Evolutionary conservation across 2,888 invertebrate species (phyloP), one percentile per base, ranked within the genome.

Genomic region (Hofmannophila pseudospretella): DNA sequence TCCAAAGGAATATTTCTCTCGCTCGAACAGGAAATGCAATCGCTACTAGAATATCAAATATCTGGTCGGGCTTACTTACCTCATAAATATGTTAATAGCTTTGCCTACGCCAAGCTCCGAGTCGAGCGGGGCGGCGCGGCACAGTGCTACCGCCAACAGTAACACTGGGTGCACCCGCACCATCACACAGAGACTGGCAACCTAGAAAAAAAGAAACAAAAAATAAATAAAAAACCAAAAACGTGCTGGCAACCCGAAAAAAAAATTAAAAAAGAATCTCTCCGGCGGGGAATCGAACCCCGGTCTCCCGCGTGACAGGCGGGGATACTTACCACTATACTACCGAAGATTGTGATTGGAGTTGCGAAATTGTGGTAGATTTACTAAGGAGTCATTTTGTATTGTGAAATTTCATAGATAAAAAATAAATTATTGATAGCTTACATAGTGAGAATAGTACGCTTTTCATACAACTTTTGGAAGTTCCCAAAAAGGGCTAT

Each of bases 11-110:
- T n/a, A n/a, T n/a, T n/a, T n/a, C n/a, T n/a, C n/a, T n/a, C n/a
- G n/a, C n/a, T n/a, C n/a, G n/a, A n/a, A n/a, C n/a, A n/a, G n/a
- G n/a, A n/a, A n/a, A n/a, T n/a, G n/a, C n/a, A n/a, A n/a, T n/a
- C n/a, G n/a, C n/a, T n/a, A n/a, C n/a, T n/a, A n/a, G n/a, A n/a
- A n/a, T n/a, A n/a, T n/a, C n/a, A n/a, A n/a, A n/a, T n/a, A n/a
- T n/a, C n/a, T n/a, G n/a, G n/a, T n/a, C n/a, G n/a, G n/a, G n/a
- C n/a, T n/a, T n/a, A n/a, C 39, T 11, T 9, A 80, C 86, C 86
- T 85, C 69, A 90, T 88, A 51, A 96, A 96, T 60, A 96, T 90
- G 75, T 96, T 95, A 61, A 96, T 92, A 45, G 95, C 94, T 63
- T 94, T 93, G 52, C 96, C 96, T 47, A 94, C 91, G 51, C 92